Conservation (phyloP, 2,113 vertebrate genomes). For the Microcebus ravelobensis region DNA sequence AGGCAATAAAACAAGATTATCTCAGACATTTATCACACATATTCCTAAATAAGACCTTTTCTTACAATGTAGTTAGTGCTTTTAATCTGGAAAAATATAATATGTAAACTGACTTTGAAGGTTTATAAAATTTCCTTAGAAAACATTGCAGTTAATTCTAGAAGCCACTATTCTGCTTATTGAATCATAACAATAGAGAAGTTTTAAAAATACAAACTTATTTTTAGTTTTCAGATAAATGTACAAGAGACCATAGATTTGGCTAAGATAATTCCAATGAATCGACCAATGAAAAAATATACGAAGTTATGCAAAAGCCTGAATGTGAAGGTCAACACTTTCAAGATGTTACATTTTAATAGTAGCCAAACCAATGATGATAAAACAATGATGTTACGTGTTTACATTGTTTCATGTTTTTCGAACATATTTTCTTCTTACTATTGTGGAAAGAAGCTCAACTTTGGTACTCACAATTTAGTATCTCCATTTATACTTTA, state of each 20-base stretch:
- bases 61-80: conserved; percentile 17
- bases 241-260: not conserved
- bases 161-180: not conserved
- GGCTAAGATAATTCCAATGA: not conserved
- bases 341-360: not conserved
- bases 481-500: not conserved
- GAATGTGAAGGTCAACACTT: not conserved
- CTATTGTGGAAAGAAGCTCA: not conserved
- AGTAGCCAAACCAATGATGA: not conserved
- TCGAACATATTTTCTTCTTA: not conserved
- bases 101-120: not conserved
- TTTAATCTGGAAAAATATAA: not conserved
- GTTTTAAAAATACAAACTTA: not conserved
- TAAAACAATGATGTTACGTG: not conserved
- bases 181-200: not conserved
- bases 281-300: not conserved
- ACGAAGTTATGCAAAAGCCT: not conserved
- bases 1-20: not conserved
- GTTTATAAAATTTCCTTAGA: not conserved
- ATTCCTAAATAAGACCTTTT: not conserved
- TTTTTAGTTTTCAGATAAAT: not conserved
- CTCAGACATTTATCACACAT: not conserved
- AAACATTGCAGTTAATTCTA: not conserved
- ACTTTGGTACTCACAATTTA: not conserved
- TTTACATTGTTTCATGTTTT: not conserved